Conservation (phyloP, 2,888 invertebrate genomes). For the Matsumyia berberina region DNA sequence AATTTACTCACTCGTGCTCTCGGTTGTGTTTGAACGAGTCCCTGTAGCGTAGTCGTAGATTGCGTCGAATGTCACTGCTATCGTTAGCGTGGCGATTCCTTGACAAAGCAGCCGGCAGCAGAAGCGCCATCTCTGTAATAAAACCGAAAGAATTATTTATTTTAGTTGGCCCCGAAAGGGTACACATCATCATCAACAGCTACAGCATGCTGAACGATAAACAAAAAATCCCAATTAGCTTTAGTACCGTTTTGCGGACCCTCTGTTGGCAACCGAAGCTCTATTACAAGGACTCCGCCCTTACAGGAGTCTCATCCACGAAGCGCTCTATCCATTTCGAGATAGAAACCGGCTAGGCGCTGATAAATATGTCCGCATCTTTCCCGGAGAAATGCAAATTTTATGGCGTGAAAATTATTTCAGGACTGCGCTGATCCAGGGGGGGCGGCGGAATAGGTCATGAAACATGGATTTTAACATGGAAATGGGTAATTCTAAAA, state of each 20-base stretch:
- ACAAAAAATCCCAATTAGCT: slow-evolving; percentile 44
- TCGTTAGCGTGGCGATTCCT: slow-evolving; percentile 91
- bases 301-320: no score
- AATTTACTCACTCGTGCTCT: slow-evolving; percentile 83
- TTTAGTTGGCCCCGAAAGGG: slow-evolving; percentile 44
- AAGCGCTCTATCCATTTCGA: no score
- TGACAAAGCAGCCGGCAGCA: slow-evolving; percentile 91
- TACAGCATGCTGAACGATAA: slow-evolving; percentile 18
- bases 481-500: slow-evolving; percentile 51
- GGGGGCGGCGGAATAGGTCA: no score
- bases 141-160: slow-evolving; percentile 70
- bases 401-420: slow-evolving; percentile 63
- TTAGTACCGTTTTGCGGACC: slow-evolving; percentile 15
- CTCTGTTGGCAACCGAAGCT: neutral
- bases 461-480: slow-evolving; percentile 30
- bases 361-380: slow-evolving; percentile 28
- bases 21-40: slow-evolving; percentile 88
- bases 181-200: slow-evolving; percentile 29
- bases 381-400: slow-evolving; percentile 49
- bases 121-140: slow-evolving; percentile 91
- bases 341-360: slow-evolving; percentile 13
- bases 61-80: slow-evolving; percentile 91
- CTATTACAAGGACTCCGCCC: no score
- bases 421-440: slow-evolving; percentile 5
- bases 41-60: slow-evolving; percentile 90